Conservation (phyloP, 2,888 invertebrate species). For the Hemistola chrysoprasaria region DNA sequence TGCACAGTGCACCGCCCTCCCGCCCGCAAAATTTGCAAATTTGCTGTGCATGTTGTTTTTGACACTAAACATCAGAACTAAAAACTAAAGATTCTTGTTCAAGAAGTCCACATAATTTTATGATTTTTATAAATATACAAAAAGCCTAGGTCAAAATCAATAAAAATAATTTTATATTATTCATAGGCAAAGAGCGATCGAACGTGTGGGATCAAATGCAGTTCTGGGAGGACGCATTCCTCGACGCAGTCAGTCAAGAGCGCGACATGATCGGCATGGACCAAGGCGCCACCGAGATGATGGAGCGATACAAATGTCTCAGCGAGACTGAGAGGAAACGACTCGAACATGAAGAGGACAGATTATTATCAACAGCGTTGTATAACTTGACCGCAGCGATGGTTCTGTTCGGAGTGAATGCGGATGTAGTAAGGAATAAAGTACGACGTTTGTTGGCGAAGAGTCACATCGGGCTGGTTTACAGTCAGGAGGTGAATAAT, state of each 20-base stretch:
- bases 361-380: constrained; percentile 95
- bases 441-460: constrained; percentile 96
- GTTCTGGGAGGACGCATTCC: constrained; percentile 99
- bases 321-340: constrained; percentile 97
- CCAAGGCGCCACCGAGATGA: constrained; percentile 99
- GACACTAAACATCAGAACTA: too few species aligned
- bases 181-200: constrained; percentile 91
- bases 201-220: constrained; percentile 99
- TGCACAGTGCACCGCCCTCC: too few species aligned
- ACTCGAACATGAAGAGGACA: constrained; percentile 98
- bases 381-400: constrained; percentile 98
- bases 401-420: constrained; percentile 94
- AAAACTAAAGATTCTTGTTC: too few species aligned
- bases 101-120: too few species aligned
- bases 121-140: too few species aligned
- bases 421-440: constrained; percentile 93
- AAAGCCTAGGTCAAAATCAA: too few species aligned
- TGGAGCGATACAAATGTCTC: constrained; percentile 97
- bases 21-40: too few species aligned
- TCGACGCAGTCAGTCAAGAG: constrained; percentile 98
- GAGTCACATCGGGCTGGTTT: constrained; percentile 98
- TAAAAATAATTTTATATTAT: too few species aligned
- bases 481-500: constrained; percentile 98
- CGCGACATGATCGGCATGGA: constrained; percentile 99
- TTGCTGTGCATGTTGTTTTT: too few species aligned